Conservation (phyloP, 2,888 invertebrate genomes). For the Synergus umbraculus region DNA sequence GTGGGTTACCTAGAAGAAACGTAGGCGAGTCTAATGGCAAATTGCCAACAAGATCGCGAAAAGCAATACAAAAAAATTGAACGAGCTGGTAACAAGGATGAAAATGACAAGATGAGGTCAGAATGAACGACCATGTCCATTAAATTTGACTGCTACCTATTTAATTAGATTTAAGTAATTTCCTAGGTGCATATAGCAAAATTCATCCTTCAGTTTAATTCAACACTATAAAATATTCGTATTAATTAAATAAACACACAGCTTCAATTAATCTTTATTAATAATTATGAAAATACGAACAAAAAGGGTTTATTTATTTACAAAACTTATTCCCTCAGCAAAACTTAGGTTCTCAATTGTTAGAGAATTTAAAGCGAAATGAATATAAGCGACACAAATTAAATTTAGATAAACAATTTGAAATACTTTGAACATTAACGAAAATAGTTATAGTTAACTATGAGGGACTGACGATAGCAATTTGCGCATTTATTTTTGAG, state of each 20-base stretch:
- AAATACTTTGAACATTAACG: not conserved
- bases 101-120: conserved; percentile 16
- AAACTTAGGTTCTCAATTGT: too few relatives aligned
- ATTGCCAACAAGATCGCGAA: not conserved
- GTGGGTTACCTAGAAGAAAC: not conserved
- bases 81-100: conserved; percentile 12
- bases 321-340: too few relatives aligned
- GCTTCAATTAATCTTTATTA: too few relatives aligned
- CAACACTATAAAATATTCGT: not conserved
- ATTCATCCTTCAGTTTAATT: conserved; percentile 6
- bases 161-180: conserved; percentile 14
- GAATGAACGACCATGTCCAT: not conserved
- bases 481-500: conserved; percentile 9
- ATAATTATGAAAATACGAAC: too few relatives aligned
- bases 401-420: not conserved
- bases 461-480: not conserved
- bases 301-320: too few relatives aligned
- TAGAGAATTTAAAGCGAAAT: too few relatives aligned
- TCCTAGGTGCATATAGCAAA: conserved; percentile 14
- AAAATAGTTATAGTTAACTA: not conserved
- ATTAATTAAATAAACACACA: not conserved
- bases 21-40: conserved; percentile 19
- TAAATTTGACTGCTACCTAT: not conserved
- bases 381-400: too few relatives aligned
- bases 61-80: not conserved